Evolutionary conservation across 2,888 invertebrate species (phyloP).

Genomic region (Lithophane semibrunnea): DNA sequence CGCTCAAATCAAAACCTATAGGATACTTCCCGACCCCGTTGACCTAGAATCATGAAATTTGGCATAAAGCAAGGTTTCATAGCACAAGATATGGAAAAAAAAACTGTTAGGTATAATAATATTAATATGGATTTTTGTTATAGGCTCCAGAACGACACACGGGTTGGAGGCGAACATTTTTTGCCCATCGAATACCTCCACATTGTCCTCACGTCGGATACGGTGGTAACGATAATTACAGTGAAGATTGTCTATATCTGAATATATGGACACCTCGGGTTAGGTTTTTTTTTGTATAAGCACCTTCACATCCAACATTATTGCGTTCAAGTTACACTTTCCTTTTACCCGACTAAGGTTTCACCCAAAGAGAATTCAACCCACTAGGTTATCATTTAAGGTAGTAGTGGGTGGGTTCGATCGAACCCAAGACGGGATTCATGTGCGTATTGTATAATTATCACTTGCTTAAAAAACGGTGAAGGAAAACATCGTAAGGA

Average conservation of each 20-base stretch:
- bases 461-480: no score
- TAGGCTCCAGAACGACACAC: constrained; percentile 93
- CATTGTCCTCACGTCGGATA: constrained; percentile 91
- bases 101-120: background rate
- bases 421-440: no score
- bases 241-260: constrained; percentile 96
- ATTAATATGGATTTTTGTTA: constrained; percentile 32
- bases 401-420: no score
- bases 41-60: background rate
- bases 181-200: constrained; percentile 93
- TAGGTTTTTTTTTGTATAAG: constrained; percentile 37
- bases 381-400: no score
- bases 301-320: background rate
- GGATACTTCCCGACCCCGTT: background rate
- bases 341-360: background rate
- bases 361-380: no score
- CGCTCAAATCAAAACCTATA: background rate
- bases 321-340: background rate
- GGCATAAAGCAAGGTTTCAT: background rate
- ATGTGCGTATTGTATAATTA: no score
- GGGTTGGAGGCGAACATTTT: constrained; percentile 93
- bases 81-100: background rate
- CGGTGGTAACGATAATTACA: constrained; percentile 77
- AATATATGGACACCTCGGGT: constrained; percentile 97
- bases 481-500: no score